phyloP scores from a whole-genome alignment of 1,140 invertebrate genomes.

The Paraescarpia echinospica region DNA sequence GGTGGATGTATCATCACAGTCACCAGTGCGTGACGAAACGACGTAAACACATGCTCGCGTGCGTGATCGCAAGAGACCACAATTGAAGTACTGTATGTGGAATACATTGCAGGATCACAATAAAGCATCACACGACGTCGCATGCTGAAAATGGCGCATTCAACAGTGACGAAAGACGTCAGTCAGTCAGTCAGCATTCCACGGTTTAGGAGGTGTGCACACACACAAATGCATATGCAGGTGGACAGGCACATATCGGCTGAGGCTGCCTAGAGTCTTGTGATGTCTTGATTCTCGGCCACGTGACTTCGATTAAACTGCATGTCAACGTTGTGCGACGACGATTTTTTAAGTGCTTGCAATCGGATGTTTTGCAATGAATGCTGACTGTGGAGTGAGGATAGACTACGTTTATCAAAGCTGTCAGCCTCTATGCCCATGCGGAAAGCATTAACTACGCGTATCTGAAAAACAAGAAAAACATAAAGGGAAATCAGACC shows the following conservation, averaged over 20 bases:
- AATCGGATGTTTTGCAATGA: slow-evolving; percentile 43
- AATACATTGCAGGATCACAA: not conserved
- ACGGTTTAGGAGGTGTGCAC: not conserved
- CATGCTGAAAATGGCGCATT: slow-evolving; percentile 8
- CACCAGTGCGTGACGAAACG: not conserved
- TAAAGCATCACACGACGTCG: not conserved
- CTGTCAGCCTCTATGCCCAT: slow-evolving; percentile 91
- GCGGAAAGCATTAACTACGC: slow-evolving; percentile 98
- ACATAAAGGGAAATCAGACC: slow-evolving; percentile 35
- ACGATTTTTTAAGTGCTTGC: slow-evolving; percentile 23
- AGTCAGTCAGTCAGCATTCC: not conserved
- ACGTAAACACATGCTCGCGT: not conserved
- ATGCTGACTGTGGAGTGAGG: slow-evolving; percentile 54
- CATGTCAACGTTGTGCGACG: slow-evolving; percentile 12
- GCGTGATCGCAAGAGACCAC: not conserved
- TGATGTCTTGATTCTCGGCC: slow-evolving; percentile 8
- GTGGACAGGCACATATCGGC: slow-evolving; percentile 9
- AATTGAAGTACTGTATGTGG: not conserved
- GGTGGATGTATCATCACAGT: not conserved
- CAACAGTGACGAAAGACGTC: slow-evolving; percentile 7
- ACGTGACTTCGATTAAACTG: not conserved
- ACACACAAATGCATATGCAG: not conserved
- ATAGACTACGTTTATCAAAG: slow-evolving; percentile 47
- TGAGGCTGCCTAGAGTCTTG: not conserved
- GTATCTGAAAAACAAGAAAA: slow-evolving; percentile 77